phyloP scores from a whole-genome alignment of 1,140 invertebrate genomes.

The Drepana arcuata region DNA sequence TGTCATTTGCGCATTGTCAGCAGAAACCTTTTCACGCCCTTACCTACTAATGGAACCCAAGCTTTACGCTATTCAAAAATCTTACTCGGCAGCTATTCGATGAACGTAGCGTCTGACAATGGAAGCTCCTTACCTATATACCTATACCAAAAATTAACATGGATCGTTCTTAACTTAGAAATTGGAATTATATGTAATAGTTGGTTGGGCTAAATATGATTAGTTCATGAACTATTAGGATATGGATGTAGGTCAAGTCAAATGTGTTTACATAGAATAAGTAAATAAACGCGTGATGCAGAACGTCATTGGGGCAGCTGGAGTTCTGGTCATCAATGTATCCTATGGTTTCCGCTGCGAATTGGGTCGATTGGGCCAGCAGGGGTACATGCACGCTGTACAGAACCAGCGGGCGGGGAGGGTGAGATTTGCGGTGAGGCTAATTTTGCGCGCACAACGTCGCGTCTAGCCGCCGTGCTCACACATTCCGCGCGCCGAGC shows the following conservation, averaged over 20 bases:
- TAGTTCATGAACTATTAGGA: no score
- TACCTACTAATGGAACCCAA: no score
- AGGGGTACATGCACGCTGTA: constrained; percentile 42
- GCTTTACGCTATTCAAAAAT: no score
- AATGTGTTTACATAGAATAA: constrained; percentile 2
- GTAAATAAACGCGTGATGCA: constrained; percentile 12
- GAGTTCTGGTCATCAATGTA: constrained; percentile 22
- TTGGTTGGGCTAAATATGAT: no score
- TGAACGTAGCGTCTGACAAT: no score
- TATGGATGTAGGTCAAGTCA: constrained; percentile 9
- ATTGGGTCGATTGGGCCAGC: constrained; percentile 48
- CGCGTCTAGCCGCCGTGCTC: constrained; percentile 44
- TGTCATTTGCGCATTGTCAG: no score
- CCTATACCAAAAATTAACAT: no score
- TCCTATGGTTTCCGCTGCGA: constrained; percentile 46
- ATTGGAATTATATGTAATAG: no score
- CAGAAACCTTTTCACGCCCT: no score
- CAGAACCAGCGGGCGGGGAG: constrained; percentile 31
- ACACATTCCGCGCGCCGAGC: constrained; percentile 15
- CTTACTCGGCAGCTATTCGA: no score
- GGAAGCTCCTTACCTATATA: no score
- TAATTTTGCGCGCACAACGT: constrained; percentile 60
- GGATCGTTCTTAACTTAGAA: no score
- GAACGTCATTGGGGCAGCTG: constrained; percentile 18
- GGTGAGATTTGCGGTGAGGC: constrained; percentile 38